Percentiles rank a stretch among this genome's conserved stretches.
Evolutionary conservation across 1,140 invertebrate species (phyloP).

Genomic region (Prorops nasuta): DNA sequence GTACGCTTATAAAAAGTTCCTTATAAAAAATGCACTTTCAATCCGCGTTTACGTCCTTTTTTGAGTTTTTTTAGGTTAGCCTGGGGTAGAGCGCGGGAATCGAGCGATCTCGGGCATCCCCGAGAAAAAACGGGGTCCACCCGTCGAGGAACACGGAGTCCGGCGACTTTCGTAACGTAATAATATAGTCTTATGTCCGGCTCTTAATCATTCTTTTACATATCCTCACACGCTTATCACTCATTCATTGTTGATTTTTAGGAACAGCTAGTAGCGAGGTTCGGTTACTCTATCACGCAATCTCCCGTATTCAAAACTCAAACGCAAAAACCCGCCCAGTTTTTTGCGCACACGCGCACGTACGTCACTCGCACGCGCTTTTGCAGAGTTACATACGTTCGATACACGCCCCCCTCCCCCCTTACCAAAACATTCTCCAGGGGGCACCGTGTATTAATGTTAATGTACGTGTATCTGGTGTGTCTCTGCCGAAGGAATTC

Average conservation of each 20-base stretch:
- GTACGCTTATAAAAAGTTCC: not conserved
- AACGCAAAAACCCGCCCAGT: slow-evolving; percentile 38
- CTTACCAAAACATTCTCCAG: not conserved
- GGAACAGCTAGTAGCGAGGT: slow-evolving; percentile 57
- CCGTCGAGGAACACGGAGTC: not conserved
- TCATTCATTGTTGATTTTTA: slow-evolving; percentile 56
- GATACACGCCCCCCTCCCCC: slow-evolving; percentile 5
- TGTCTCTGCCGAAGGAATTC: no score
- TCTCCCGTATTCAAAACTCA: slow-evolving; percentile 49
- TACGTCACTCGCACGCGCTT: slow-evolving; percentile 39
- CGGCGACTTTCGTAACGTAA: slow-evolving; percentile 28
- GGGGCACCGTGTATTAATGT: no score
- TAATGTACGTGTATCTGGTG: no score
- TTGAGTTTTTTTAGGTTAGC: not conserved
- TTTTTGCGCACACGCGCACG: slow-evolving; percentile 49
- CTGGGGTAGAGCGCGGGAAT: not conserved
- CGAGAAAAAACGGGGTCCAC: no score
- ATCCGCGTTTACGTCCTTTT: not conserved
- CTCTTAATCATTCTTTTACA: slow-evolving; percentile 42
- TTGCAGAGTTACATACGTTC: slow-evolving; percentile 23
- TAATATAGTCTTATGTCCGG: slow-evolving; percentile 26
- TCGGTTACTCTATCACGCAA: slow-evolving; percentile 57
- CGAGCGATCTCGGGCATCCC: not conserved
- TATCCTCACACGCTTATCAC: slow-evolving; percentile 49
- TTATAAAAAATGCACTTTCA: slow-evolving; percentile 16